Evolutionary conservation across 2,797 vertebrate species (phyloP), one percentile per base, ranked within the genome.

Genomic region (Gila robusta): DNA sequence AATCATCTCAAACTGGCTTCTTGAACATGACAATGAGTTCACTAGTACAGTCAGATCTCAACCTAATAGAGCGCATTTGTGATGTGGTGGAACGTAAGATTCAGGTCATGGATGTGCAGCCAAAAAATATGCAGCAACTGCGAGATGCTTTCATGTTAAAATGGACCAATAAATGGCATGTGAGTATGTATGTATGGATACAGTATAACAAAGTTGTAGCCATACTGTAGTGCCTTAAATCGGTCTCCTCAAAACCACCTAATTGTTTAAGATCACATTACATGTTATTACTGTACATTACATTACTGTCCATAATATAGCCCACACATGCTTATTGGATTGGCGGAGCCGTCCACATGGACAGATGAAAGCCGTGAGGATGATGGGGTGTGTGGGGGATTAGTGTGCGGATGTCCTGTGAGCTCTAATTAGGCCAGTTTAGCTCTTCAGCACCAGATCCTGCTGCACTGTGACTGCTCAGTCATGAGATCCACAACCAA

Each of bases 81-180:
- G 32, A 19, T 67, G 14, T 16, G 6, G 1, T 49, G 41, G n/a
- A 49, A 73, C 0, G 0, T 49, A 17, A 77, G 28, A 35, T 64
- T 41, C 23, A 16, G 21, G 16, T 79, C 14, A 79, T 47, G 16
- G 12, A 28, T 71, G 80, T 71, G 66, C 19, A 62, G 19, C 35
- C 2, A 10, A 62, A 35, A 79, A 41, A 77, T 54, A 49, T 49
- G 73, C 73, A 87, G 71, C 86, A 91, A 90, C 88, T 91, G 85
- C 0, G 19, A 91, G 90, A 92, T 89, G 81, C 81, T 70, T 70
- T 91, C 82, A 89, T 89, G 79, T 92, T 87, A 70, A 54, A 54
- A 37, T 70, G 28, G 19, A 70, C 32, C 47, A 54, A 37, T 44
- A 44, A 44, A 10, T 44, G 10, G 44, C 14, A 4, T 14, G 4